phyloP scores from a whole-genome alignment of 2,797 vertebrate species.

The Steatocranus sp. region DNA sequence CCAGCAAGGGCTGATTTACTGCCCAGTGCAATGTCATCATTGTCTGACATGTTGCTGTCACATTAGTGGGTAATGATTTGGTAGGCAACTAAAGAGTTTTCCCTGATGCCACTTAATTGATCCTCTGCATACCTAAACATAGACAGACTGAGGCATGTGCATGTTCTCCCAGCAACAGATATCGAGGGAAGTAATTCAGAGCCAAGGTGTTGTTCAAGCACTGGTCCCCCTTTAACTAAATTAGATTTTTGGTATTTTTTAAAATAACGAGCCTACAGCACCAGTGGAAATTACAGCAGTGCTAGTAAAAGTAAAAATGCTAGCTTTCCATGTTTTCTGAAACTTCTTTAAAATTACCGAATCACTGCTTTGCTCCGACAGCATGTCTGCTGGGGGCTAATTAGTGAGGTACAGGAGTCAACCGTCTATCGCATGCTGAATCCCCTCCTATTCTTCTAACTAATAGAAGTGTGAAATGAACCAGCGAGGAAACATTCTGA shows the following conservation, averaged over 20 bases:
- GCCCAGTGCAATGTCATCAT: conserved; percentile 35
- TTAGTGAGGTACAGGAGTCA: conserved; percentile 50
- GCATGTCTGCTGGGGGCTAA: conserved; percentile 50
- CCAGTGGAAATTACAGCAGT: conserved; percentile 11
- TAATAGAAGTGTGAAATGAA: conserved; percentile 26
- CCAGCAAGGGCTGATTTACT: conserved; percentile 50
- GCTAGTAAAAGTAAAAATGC: not conserved
- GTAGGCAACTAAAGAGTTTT: not conserved
- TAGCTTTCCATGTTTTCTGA: conserved; percentile 17
- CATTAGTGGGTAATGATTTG: not conserved
- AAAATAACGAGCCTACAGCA: conserved; percentile 30
- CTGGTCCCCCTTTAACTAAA: conserved; percentile 6
- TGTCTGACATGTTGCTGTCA: not conserved
- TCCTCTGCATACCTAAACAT: not conserved
- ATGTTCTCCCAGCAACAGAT: not conserved
- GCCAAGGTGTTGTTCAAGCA: conserved; percentile 4
- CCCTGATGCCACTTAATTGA: not conserved
- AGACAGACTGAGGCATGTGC: not conserved
- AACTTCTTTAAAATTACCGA: conserved; percentile 14
- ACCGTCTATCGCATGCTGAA: conserved; percentile 23
- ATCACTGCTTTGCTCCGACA: conserved; percentile 27
- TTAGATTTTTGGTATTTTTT: conserved; percentile 16
- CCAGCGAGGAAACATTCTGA: conserved; percentile 21
- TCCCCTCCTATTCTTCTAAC: conserved; percentile 25
- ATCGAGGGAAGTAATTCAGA: conserved; percentile 7